These are phyloP conservation scores for Odontamblyopus lacepedii DNA, from an alignment of 2,797 vertebrate species.

Conservation along the genomic window DNA sequence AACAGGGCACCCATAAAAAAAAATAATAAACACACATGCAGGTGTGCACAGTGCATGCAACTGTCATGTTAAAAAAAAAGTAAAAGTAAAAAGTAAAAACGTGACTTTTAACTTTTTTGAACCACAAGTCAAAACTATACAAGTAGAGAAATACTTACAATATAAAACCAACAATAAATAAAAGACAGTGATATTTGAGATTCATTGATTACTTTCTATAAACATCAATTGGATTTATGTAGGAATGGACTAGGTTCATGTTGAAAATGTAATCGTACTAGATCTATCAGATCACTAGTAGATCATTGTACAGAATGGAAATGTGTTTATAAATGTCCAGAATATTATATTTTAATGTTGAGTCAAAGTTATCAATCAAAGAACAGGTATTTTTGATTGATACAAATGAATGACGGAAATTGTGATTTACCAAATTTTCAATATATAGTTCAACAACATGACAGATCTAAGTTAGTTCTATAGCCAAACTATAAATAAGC, in stretches of 20 bases:
- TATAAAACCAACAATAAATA: neutral
- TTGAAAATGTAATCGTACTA: constrained; percentile 4
- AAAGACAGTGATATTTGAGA: neutral
- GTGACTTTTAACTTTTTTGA: neutral
- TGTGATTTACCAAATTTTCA: neutral
- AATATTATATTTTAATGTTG: neutral
- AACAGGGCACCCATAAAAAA: neutral
- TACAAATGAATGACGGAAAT: neutral
- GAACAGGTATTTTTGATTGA: constrained; percentile 6
- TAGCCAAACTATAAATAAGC: neutral
- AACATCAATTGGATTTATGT: neutral
- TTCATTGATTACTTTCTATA: neutral
- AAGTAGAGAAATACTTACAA: neutral
- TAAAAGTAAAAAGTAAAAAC: no score
- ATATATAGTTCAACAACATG: neutral
- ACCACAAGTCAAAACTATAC: neutral
- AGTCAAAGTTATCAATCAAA: constrained; percentile 4
- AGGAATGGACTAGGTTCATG: neutral
- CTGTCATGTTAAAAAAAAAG: neutral
- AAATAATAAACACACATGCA: constrained; percentile 35
- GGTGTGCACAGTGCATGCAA: constrained; percentile 37
- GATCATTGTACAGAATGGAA: constrained; percentile 7
- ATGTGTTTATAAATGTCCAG: neutral
- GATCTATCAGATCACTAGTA: constrained; percentile 6
- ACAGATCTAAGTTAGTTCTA: neutral